Base-by-base conservation (phyloP, 2,888 invertebrate genomes). In the Orgyia antiqua region DNA sequence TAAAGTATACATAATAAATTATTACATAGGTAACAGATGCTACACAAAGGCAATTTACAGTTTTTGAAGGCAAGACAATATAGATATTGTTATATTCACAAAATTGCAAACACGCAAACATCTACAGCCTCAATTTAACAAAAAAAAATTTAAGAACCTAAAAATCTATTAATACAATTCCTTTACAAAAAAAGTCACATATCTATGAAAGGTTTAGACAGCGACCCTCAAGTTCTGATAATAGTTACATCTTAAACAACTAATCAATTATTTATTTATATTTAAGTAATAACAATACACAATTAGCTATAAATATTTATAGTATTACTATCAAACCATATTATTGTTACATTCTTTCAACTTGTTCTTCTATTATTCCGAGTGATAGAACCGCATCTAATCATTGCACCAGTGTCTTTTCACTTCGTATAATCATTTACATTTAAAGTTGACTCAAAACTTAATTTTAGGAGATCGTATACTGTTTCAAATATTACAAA, bases 281-380 rank as follows among this genome's bases (percentile, higher is more conserved):
- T 82, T 80, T 84, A 84, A 78, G 80, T 82, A 77, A 80, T 86
- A 86, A 86, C 86, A 86, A 84, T 86, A 86, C 84, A 86, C 86
- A 84, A 82, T 86, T 86, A 84, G 84, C 86, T 86, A 86, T 86
- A 86, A 86, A 86, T 86, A 86, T 84, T 79, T 84, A 84, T 86
- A 86, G 66, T 83, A 78, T 82, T 80, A 82, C 83, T 83, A 83
- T 84, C 72, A 82, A 86, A 83, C 80, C 72, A 63, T 73, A 15
- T 28, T 78, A 77, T 82, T 78, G 79, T 80, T 79, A 76, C 72
- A 72, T 67, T 31, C 71, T 68, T 65, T 74, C 73, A 56, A 64
- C 62, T 68, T 67, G 4, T 69, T 63, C 72, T 72, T 23, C 70
- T 71, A 71, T 68, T 68, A 68, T 70, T 70, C 65, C 67, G 68